Evolutionary conservation across 53 echinoderm and acorn worm genomes (phyloP).

Genomic region (Crossaster papposus): DNA sequence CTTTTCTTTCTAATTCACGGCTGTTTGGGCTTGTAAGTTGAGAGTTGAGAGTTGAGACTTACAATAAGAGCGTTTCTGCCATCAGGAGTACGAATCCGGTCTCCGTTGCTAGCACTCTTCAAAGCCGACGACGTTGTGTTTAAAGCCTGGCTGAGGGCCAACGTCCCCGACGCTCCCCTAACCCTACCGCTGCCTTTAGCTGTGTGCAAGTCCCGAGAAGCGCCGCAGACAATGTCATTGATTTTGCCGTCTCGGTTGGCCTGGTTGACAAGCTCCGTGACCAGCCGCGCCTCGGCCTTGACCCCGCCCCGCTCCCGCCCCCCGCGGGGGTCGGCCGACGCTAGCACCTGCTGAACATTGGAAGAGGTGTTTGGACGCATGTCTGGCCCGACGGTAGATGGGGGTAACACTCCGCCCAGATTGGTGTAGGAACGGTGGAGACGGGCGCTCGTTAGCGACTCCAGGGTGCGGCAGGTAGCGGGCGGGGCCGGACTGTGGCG

Average conservation of each 20-base stretch:
- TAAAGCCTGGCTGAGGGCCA: slow-evolving; percentile 80
- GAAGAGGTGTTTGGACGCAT: slow-evolving; percentile 77
- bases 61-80: slow-evolving; percentile 88
- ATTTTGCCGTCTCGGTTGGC: slow-evolving; percentile 92
- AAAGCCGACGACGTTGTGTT: slow-evolving; percentile 75
- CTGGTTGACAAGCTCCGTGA: slow-evolving; percentile 96
- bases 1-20: too few species aligned
- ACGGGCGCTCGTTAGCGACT: slow-evolving; percentile 68
- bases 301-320: slow-evolving; percentile 59
- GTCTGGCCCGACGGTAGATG: slow-evolving; percentile 68
- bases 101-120: slow-evolving; percentile 66
- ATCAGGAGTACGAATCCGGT: slow-evolving; percentile 89
- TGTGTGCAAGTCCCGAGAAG: slow-evolving; percentile 79
- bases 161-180: slow-evolving; percentile 74
- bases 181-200: slow-evolving; percentile 75
- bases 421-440: slow-evolving; percentile 79
- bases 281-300: slow-evolving; percentile 88
- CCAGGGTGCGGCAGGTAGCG: slow-evolving; percentile 69
- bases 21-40: too few species aligned
- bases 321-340: slow-evolving; percentile 50
- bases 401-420: slow-evolving; percentile 68
- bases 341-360: slow-evolving; percentile 64
- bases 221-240: slow-evolving; percentile 85
- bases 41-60: slow-evolving; percentile 51
- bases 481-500: slow-evolving; percentile 77